Evolutionary conservation across 2,113 vertebrate genomes (phyloP).

Genomic region (Glaucidium brasilianum): DNA sequence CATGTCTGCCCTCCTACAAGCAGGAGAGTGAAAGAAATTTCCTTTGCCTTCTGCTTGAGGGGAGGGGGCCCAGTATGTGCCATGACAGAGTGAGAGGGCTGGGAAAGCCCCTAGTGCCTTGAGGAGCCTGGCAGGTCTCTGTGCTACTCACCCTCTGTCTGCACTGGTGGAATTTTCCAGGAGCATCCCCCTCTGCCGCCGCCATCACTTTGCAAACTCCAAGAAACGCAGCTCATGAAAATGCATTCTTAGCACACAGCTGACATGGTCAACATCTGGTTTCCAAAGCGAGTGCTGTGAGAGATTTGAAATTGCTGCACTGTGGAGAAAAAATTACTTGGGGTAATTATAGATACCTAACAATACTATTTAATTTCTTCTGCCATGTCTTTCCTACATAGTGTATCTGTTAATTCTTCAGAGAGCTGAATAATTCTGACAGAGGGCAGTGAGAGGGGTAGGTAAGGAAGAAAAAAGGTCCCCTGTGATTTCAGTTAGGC

Average conservation of each 20-base stretch:
- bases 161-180: slow-evolving; percentile 50
- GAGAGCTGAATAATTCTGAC: slow-evolving; percentile 17
- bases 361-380: slow-evolving; percentile 64
- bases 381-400: slow-evolving; percentile 1
- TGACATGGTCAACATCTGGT: slow-evolving; percentile 69
- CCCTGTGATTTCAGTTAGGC: neutral
- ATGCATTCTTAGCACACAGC: slow-evolving; percentile 66
- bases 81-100: neutral
- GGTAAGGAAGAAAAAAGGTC: neutral
- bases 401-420: slow-evolving; percentile 5
- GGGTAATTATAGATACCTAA: slow-evolving; percentile 61
- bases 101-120: neutral
- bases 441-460: neutral
- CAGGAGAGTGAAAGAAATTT: neutral
- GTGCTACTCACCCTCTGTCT: neutral
- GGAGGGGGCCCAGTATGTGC: neutral
- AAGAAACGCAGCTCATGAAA: slow-evolving; percentile 54
- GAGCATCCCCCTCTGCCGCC: neutral
- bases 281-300: slow-evolving; percentile 53
- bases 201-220: neutral
- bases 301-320: slow-evolving; percentile 55
- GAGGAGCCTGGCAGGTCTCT: neutral
- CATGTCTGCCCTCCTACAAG: neutral
- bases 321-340: slow-evolving; percentile 34
- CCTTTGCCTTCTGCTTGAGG: neutral